Evolutionary conservation across 2,888 invertebrate genomes (phyloP).

Genomic region (Corythucha ciliata): DNA sequence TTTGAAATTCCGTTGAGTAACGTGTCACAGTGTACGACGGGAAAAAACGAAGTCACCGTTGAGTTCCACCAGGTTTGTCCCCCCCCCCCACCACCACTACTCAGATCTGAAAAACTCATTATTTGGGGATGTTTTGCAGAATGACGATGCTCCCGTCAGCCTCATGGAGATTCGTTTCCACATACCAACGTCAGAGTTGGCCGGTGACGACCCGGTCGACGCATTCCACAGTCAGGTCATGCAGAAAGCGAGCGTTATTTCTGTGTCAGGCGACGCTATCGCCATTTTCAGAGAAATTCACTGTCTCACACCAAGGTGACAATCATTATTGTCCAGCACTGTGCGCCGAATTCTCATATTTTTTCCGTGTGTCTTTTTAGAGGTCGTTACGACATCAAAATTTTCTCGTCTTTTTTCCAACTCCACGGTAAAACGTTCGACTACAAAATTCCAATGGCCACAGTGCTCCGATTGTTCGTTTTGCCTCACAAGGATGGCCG

Average conservation of each 20-base stretch:
- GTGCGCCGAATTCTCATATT: conserved; percentile 15
- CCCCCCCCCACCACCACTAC: too few species aligned
- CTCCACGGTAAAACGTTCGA: conserved; percentile 98
- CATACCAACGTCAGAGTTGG: conserved; percentile 83
- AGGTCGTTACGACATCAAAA: conserved; percentile 93
- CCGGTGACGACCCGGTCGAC: conserved; percentile 87
- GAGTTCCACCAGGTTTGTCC: conserved; percentile 96
- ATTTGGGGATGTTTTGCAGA: conserved; percentile 47
- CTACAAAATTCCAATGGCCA: conserved; percentile 98
- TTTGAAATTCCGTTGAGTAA: conserved; percentile 94
- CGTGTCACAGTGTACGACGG: conserved; percentile 90
- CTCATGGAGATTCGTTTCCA: conserved; percentile 97
- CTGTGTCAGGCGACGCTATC: conserved; percentile 94
- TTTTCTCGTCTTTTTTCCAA: conserved; percentile 84
- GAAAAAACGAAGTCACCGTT: conserved; percentile 95
- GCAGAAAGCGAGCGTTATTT: conserved; percentile 95
- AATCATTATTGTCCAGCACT: conserved; percentile 6
- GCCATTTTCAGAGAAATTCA: conserved; percentile 94
- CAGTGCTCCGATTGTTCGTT: conserved; percentile 86
- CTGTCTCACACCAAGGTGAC: conserved; percentile 91
- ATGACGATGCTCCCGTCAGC: conserved; percentile 95
- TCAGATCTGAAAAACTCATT: neutral
- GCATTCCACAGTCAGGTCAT: conserved; percentile 96
- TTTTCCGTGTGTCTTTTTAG: conserved; percentile 45
- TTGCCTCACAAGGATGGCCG: conserved; percentile 95